Evolutionary conservation across 2,888 invertebrate species (phyloP).

Genomic region (Atherix ibis): DNA sequence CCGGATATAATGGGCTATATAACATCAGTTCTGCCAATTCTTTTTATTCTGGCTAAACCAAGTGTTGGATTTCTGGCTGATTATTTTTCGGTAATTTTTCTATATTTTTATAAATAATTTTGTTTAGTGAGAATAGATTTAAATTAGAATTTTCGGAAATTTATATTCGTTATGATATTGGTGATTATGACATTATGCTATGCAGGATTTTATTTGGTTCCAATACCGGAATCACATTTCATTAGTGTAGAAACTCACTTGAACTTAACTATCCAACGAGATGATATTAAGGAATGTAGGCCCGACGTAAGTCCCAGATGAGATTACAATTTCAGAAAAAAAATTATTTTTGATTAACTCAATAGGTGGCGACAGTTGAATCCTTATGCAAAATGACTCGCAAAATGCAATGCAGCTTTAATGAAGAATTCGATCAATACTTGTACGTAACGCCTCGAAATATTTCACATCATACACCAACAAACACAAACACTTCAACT

Average conservation of each 20-base stretch:
- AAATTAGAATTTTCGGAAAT: conserved; percentile 38
- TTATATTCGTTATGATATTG: conserved; percentile 53
- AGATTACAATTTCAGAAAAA: too few species aligned
- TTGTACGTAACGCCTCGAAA: too few species aligned
- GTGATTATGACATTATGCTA: conserved; percentile 48
- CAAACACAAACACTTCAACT: too few species aligned
- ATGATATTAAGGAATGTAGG: conserved; percentile 13
- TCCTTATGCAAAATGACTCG: too few species aligned
- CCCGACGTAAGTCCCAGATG: conserved; percentile 14
- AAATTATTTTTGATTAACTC: too few species aligned
- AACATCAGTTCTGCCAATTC: conserved; percentile 56
- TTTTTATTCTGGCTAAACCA: conserved; percentile 63
- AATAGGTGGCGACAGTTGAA: too few species aligned
- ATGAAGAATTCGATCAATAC: too few species aligned
- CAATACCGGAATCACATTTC: conserved; percentile 23
- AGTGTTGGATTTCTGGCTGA: conserved; percentile 60
- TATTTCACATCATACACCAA: too few species aligned
- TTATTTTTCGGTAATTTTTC: conserved; percentile 41
- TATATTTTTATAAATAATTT: conserved; percentile 1
- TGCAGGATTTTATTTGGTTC: conserved; percentile 53
- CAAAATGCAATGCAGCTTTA: too few species aligned
- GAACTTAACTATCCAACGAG: conserved; percentile 13
- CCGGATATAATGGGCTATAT: conserved; percentile 61
- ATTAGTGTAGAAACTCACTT: conserved; percentile 16
- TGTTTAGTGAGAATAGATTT: neutral